Evolutionary conservation across 2,113 vertebrate species (phyloP).

Genomic region (Dolichallabes microphthalmus): DNA sequence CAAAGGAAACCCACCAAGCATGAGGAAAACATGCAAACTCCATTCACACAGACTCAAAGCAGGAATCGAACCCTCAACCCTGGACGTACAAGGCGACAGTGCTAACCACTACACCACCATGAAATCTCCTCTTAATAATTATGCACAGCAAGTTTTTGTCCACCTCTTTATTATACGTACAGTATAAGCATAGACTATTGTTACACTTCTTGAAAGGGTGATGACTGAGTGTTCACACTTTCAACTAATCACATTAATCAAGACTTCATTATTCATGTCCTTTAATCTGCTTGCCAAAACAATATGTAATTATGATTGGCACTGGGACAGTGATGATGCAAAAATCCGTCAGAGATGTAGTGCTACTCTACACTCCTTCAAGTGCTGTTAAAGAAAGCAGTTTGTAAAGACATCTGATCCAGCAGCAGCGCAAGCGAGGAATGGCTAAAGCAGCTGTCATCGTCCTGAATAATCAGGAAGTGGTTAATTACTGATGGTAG

Average conservation of each 20-base stretch:
- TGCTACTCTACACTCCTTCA: slow-evolving; percentile 25
- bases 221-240: not conserved
- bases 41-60: too few relatives aligned
- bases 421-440: not conserved
- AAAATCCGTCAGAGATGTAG: slow-evolving; percentile 4
- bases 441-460: slow-evolving; percentile 36
- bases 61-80: too few relatives aligned
- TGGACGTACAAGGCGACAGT: too few relatives aligned
- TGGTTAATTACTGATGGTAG: slow-evolving; percentile 12
- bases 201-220: not conserved
- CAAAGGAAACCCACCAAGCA: too few relatives aligned
- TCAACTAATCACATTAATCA: slow-evolving; percentile 21
- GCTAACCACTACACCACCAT: too few relatives aligned
- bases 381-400: slow-evolving; percentile 8
- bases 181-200: not conserved
- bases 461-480: slow-evolving; percentile 34
- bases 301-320: not conserved
- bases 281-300: slow-evolving; percentile 15
- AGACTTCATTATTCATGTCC: slow-evolving; percentile 8
- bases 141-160: not conserved
- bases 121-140: not conserved
- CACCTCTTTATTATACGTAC: not conserved
- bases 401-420: slow-evolving; percentile 25
- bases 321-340: slow-evolving; percentile 5
- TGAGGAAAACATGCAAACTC: too few relatives aligned